Conservation (phyloP, 1,140 invertebrate genomes). For the Neodiprion virginianus region DNA sequence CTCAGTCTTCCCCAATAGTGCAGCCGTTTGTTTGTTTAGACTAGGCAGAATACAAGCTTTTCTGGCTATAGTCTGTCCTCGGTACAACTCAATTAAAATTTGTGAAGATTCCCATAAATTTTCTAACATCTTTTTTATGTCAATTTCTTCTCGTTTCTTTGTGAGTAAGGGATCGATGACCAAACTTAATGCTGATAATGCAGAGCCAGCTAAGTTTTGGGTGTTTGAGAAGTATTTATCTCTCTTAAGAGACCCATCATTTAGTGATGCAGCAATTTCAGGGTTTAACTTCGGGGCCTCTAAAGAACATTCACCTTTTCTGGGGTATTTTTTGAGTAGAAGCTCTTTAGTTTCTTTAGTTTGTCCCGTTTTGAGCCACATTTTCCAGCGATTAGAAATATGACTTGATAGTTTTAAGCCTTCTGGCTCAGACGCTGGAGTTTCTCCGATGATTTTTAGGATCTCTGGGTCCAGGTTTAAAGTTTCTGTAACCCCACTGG, state of each 20-base stretch:
- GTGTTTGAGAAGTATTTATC: conserved; percentile 26
- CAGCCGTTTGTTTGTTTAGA: conserved; percentile 18
- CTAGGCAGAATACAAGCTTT: conserved; percentile 27
- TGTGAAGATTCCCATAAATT: conserved; percentile 24
- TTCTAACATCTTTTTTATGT: conserved; percentile 19
- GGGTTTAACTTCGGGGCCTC: conserved; percentile 25
- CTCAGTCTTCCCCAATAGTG: neutral
- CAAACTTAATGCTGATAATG: conserved; percentile 22
- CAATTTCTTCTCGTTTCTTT: conserved; percentile 24
- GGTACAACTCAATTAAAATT: conserved; percentile 24
- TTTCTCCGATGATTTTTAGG: neutral
- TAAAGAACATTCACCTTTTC: conserved; percentile 14
- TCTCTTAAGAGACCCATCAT: conserved; percentile 21
- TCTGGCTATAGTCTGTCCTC: conserved; percentile 18
- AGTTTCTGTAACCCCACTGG: neutral
- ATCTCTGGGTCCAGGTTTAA: neutral
- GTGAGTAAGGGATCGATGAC: conserved; percentile 25
- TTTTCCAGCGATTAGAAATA: conserved; percentile 9
- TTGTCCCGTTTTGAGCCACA: conserved; percentile 11
- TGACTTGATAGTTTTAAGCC: neutral
- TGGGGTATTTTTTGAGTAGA: neutral
- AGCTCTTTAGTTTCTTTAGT: conserved; percentile 17
- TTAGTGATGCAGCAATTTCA: conserved; percentile 22
- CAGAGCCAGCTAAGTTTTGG: conserved; percentile 28
- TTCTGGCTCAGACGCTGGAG: neutral